Evolutionary conservation across 2,113 vertebrate genomes (phyloP), one percentile per base, ranked within the genome.

Genomic region (Bufo bufo): DNA sequence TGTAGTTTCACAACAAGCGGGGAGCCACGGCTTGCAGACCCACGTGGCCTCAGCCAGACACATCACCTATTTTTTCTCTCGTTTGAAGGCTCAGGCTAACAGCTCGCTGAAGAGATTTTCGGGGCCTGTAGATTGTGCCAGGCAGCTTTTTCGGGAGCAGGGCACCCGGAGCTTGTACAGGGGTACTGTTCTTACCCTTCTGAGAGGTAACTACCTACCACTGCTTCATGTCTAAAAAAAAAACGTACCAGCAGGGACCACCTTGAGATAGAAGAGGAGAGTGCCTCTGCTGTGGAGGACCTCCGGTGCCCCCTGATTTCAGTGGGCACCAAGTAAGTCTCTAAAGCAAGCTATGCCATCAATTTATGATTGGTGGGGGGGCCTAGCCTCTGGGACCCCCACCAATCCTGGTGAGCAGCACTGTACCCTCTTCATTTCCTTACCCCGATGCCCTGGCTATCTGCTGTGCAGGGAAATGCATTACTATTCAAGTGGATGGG

Each of bases 161-260:
- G 95, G 95, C 1, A 91, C 95, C 80, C 91, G 92, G 58, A 91
- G 94, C 13, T 87, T 95, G 59, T 96, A 95, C 89, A 94, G 92
- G 87, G 95, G 95, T 12, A 95, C 95, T 0, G 75, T 94, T 3
- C 91, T 96, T 1, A 96, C 95, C 0, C 93, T 96, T 1, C 94
- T 95, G 87, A 94, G 95, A 94, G 95, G 95, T 95, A 77, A 86
- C 4, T 16, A 74, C 58, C 1, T 13, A 54, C 61, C 47, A 33
- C 6, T 0, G 4, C 77, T n/a, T 77, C 50, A 9, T 33, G 11
- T 50, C 4, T 19, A 4, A 14, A 43, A 2, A 4, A 14, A 43
- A 2, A 33, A 71, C 61, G 20, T 7, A 58, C 12, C 12, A 11
- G 56, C 10, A 19, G 59, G 19, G 17, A 58, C 52, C 52, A 52